Base-by-base conservation (phyloP, 2,113 vertebrate species). In the Talpa occidentalis region DNA sequence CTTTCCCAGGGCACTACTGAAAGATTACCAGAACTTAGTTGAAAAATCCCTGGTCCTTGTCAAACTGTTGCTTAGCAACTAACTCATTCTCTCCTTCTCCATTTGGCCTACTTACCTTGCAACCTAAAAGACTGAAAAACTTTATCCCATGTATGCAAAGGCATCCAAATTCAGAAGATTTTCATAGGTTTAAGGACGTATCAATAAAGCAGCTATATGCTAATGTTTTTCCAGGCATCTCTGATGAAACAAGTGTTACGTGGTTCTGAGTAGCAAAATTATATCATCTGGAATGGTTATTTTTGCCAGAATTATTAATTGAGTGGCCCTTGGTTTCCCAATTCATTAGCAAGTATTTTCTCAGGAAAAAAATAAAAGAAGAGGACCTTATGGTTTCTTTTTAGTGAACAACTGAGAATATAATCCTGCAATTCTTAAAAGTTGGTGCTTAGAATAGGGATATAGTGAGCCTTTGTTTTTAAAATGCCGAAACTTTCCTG, bases 281-380 rank as follows among this genome's bases (percentile, higher is more conserved):
- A 80, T 95, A 66, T 70, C 44, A 69, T 10, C 28, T n/a, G 3
- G 10, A 56, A 78, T 90, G 26, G 37, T 52, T 73, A 47, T 76
- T 81, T 76, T 77, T 52, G 64, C 10, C 40, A 82, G 93, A 79
- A 56, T 70, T 47, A 84, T 69, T 81, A 86, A 87, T 79, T 91
- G 78, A 88, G 21, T 59, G 32, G 10, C 32, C 14, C 4, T 60
- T 96, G 37, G 84, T 93, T 79, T 79, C 37, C 12, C 88, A 40
- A 62, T 69, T 90, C 21, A 73, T 74, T 80, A 81, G 16, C 22
- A 86, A 80, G 3, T 54, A 76, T 69, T 66, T 79, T 89, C 67
- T 30, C 7, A 26, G 74, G 10, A 37, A 37, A 80, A 76, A 84
- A 72, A 10, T 28, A 44, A 7, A 32, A 72, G 73, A 7, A 52